Conservation (phyloP, 2,113 vertebrate species). For the Merops nubicus region DNA sequence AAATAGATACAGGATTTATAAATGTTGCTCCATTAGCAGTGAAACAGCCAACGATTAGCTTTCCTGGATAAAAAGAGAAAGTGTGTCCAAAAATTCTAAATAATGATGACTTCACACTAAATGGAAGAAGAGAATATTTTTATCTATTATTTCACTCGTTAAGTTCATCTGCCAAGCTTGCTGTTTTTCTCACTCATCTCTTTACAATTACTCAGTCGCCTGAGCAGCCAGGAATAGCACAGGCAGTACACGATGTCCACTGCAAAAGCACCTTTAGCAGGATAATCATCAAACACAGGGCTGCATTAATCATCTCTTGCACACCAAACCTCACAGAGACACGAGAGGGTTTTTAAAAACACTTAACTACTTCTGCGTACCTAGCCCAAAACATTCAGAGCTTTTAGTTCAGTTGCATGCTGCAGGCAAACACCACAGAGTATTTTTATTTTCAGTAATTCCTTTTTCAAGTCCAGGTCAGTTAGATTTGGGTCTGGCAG, state of each 20-base stretch:
- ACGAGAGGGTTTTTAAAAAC: accelerated
- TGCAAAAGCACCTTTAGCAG: neutral
- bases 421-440: neutral
- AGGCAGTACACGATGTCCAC: neutral
- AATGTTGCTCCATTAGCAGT: neutral
- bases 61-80: neutral
- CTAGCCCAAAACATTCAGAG: neutral
- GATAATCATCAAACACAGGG: neutral
- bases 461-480: neutral
- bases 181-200: neutral
- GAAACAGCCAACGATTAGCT: neutral
- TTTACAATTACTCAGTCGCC: neutral
- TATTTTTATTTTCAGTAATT: neutral
- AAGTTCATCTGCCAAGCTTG: neutral
- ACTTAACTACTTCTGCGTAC: neutral
- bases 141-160: neutral
- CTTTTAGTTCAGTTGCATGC: neutral
- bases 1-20: neutral
- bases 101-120: neutral
- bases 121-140: neutral
- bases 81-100: neutral
- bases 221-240: neutral
- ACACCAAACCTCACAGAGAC: neutral
- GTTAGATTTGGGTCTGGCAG: neutral
- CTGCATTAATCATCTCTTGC: neutral